Evolutionary conservation across 2,113 vertebrate species (phyloP), one percentile per base, ranked within the genome.

Genomic region (Hippoglossus stenolepis): DNA sequence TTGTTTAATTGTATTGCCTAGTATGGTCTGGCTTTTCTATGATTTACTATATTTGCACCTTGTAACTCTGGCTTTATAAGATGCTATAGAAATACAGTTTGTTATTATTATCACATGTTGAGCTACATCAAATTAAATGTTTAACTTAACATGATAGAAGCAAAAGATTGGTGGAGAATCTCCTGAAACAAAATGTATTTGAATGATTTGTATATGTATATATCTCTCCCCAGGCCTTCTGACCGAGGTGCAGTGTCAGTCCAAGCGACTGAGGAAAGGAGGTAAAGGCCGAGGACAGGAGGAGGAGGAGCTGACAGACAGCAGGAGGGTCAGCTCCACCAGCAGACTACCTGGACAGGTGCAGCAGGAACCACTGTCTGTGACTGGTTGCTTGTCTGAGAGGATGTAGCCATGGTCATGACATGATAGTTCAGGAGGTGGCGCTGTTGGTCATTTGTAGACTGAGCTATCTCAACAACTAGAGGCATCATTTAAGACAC

Each of bases 241-340:
- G 87, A 98, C 97, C 9, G 97, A 98, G 93, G 96, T 98, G 47
- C 98, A 98, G 82, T 97, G 97, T 86, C 97, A 97, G 76, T 98
- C 97, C 75, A 99, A 98, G 85, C 92, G 96, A 38, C 94, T 98
- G 76, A 91, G 95, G 86, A 98, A 98, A 94, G 97, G 96, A 73
- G 91, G 94, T 45, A 97, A 96, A 84, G 94, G 94, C 62, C 85
- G 95, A 91, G 82, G 35, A 18, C 83, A 58, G 90, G 96, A 96
- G 68, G 96, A 96, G 10, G 93, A 95, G 79, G 92, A 93, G 79
- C 81, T 8, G 73, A 49, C 88, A 71, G 94, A 96, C 67, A 94
- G 88, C 77, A 96, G 94, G 84, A 93, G 91, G 2, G 94, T 98
- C 75, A 96, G 95, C 75, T 97, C 96, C 10, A 97, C 95, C 91